These are phyloP conservation scores for Euschistus heros DNA, from an alignment of 1,140 invertebrate species.

Conservation along the genomic window DNA sequence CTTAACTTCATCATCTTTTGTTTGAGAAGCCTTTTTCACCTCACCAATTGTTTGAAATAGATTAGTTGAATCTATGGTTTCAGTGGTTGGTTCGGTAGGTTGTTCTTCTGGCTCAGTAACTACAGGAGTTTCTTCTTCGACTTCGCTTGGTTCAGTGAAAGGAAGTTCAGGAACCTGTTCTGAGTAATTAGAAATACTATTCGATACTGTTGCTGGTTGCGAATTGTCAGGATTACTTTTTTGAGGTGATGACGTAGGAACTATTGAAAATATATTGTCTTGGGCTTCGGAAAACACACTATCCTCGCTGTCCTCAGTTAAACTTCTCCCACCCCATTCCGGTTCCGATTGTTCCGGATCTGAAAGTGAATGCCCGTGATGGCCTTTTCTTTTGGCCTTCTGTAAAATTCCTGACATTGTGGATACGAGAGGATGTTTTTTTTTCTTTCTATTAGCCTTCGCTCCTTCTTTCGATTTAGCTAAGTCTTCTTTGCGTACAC, in stretches of 20 bases:
- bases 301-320: conserved; percentile 51
- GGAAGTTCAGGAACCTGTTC: not conserved
- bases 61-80: conserved; percentile 38
- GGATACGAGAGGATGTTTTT: conserved; percentile 64
- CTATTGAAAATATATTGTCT: not conserved
- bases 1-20: conserved; percentile 34
- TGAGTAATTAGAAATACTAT: not conserved
- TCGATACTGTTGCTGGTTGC: not conserved
- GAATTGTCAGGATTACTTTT: not conserved
- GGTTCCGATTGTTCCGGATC: conserved; percentile 68
- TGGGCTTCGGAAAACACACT: conserved; percentile 54
- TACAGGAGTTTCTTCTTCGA: not conserved
- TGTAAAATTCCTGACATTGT: conserved; percentile 68
- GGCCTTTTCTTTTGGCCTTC: conserved; percentile 58
- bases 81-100: not conserved
- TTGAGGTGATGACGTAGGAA: not conserved
- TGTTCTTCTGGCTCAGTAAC: not conserved
- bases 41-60: conserved; percentile 64
- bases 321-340: conserved; percentile 53
- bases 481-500: conserved; percentile 48
- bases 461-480: conserved; percentile 31
- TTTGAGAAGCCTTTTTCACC: conserved; percentile 47
- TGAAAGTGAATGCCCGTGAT: conserved; percentile 49
- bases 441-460: conserved; percentile 46
- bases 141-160: not conserved